A percentile compares a stretch with the other conserved stretches of the same genome.
These are phyloP conservation scores for Cepphus grylle DNA, from an alignment of 2,113 vertebrate genomes.

Conservation along the genomic window DNA sequence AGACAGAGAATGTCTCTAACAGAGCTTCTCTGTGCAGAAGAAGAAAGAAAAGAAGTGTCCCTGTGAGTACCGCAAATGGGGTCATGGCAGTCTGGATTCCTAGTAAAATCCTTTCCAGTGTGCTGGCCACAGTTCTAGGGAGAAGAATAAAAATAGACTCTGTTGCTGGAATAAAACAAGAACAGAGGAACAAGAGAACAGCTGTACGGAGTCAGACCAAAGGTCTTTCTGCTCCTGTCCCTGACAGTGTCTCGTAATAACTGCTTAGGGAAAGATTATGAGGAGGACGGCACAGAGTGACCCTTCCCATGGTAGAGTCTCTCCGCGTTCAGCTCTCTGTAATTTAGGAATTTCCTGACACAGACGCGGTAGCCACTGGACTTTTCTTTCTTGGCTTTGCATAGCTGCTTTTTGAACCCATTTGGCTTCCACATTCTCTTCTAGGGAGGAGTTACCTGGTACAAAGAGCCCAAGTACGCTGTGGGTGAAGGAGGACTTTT, in stretches of 20 bases:
- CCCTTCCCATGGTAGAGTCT: neutral
- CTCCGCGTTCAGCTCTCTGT: neutral
- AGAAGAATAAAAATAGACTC: conserved; percentile 45
- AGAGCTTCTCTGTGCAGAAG: neutral
- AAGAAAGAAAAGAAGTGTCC: neutral
- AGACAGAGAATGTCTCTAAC: neutral
- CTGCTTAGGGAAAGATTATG: neutral
- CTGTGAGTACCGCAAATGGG: neutral
- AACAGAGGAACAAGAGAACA: conserved; percentile 42
- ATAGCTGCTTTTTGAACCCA: neutral
- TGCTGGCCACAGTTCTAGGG: neutral
- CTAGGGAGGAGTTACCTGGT: neutral
- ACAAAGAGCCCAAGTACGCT: rapidly evolving
- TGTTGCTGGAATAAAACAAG: conserved; percentile 37
- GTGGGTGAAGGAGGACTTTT: neutral
- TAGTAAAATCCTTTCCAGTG: conserved; percentile 1
- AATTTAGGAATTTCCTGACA: conserved; percentile 25
- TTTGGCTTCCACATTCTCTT: neutral
- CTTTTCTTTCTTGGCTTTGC: neutral
- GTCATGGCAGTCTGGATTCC: neutral
- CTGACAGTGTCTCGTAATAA: neutral
- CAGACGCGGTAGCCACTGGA: neutral
- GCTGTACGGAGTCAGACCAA: conserved; percentile 9
- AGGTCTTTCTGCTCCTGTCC: conserved; percentile 30
- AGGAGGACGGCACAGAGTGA: neutral